Evolutionary conservation across 2,888 invertebrate species (phyloP).

Genomic region (Digitonthophagus gazella): DNA sequence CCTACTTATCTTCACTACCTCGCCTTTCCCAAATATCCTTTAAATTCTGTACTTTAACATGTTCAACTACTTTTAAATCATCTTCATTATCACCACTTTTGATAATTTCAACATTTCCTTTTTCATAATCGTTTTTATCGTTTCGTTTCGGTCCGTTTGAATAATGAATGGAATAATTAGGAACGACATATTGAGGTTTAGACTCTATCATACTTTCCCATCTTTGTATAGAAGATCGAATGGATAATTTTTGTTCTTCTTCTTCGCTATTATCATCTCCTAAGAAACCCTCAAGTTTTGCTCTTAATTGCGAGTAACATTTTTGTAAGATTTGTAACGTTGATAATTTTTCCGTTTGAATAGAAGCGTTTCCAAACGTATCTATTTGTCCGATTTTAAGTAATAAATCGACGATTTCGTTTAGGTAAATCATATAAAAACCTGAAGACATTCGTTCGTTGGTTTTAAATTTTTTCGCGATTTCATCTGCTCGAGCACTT

Average conservation of each 20-base stretch:
- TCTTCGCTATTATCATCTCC: not conserved
- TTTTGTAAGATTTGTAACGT: conserved; percentile 20
- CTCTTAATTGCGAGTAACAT: conserved; percentile 19
- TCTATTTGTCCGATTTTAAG: conserved; percentile 20
- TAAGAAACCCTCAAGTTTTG: conserved; percentile 12
- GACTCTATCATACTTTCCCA: conserved; percentile 4
- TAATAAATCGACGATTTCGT: conserved; percentile 21
- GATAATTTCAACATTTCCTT: not conserved
- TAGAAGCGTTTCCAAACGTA: conserved; percentile 16
- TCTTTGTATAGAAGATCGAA: conserved; percentile 4
- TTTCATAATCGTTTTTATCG: not conserved
- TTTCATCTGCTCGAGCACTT: conserved; percentile 4
- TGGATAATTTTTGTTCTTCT: conserved; percentile 9
- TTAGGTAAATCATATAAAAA: conserved; percentile 9
- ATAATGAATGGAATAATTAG: not conserved
- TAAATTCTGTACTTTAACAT: conserved; percentile 5
- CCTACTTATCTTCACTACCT: not conserved
- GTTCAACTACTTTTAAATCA: conserved; percentile 5
- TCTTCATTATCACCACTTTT: not conserved
- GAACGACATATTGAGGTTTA: not conserved
- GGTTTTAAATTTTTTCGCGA: conserved; percentile 6
- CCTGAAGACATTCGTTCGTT: not conserved
- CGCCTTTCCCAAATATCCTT: conserved; percentile 9
- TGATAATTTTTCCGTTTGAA: conserved; percentile 23
- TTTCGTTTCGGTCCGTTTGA: not conserved